Base-by-base conservation (phyloP, 1,140 invertebrate species). In the Microvelia longipes region DNA sequence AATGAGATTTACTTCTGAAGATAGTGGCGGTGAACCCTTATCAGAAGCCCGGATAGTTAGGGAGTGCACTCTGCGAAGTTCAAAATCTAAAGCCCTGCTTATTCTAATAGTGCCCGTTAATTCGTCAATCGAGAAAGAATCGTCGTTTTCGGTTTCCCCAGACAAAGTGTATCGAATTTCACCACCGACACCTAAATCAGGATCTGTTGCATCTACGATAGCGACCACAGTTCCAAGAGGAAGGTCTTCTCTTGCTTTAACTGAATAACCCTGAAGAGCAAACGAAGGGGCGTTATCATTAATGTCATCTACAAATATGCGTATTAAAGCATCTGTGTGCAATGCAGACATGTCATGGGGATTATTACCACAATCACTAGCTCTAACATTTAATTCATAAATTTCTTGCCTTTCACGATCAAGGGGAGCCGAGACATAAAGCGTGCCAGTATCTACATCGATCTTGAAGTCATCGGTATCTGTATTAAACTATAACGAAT, bases 241-340 rank as follows among this genome's bases (percentile, higher is more conserved):
- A 30, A 96, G 84, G 79, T 98, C 95, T 80, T 98, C 95, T 0
- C 92, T 85, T 0, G 95, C 86, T 77, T 93, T 91, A 1, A 94
- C 90, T 1, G 83, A 85, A 77, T 93, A 93, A 60, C 83, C 85
- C 19, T 84, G 74, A 1, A 91, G 79, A 25, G 86, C 85, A 74
- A 97, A 98, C 35, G 81, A 83, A 0, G 94, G 94, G 0, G 90
- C 83, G 76, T 94, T 94, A 79, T 98, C 94, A 77, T 98, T 98
- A 27, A 94, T 87, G 77, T 98, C 94, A 73, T 92, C 88, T 0
- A 97, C 87, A 1, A 85, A 83, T 24, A 96, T 85, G 25, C 90
- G 81, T 29, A 96, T 86, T 1, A 90, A 72, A 1, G 92, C 90
- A 70, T 92, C 90, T 0, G 90, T 86, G 72, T 86, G 86, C 11